These are phyloP conservation scores for Anguilla obscura DNA, from an alignment of 2,797 vertebrate species.

Conservation along the genomic window DNA sequence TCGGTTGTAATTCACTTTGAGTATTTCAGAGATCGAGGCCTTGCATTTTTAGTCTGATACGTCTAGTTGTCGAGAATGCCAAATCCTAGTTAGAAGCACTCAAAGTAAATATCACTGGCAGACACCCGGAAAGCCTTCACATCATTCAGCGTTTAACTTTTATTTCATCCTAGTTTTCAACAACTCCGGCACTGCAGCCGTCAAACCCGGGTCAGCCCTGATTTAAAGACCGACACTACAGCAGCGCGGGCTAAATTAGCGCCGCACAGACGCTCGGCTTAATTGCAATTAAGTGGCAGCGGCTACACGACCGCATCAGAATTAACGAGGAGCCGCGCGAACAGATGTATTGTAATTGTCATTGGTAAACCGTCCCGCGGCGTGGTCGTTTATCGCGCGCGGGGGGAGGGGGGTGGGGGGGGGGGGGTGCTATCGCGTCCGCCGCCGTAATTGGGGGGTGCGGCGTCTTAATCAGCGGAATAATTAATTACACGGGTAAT, in stretches of 20 bases:
- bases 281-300: constrained; percentile 19
- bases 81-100: constrained; percentile 1
- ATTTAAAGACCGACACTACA: background rate
- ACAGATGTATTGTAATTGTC: constrained; percentile 9
- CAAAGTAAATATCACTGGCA: background rate
- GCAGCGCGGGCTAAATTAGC: background rate
- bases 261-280: background rate
- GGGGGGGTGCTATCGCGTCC: background rate
- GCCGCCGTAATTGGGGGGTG: constrained; percentile 2
- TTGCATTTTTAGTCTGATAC: background rate
- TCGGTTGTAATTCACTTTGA: background rate
- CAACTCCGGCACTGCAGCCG: background rate
- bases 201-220: background rate
- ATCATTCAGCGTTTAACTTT: background rate
- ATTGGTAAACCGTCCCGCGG: background rate
- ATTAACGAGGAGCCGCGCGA: background rate
- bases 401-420: too few species aligned
- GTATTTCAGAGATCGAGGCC: background rate
- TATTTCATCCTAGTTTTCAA: background rate
- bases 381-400: background rate
- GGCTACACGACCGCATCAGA: background rate
- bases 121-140: background rate
- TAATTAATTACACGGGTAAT: constrained; percentile 15
- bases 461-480: background rate
- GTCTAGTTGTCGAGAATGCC: background rate